Evolutionary conservation across 53 echinoderm and acorn worm genomes (phyloP), one percentile per base, ranked within the genome.

Genomic region (Zoroaster sp.): DNA sequence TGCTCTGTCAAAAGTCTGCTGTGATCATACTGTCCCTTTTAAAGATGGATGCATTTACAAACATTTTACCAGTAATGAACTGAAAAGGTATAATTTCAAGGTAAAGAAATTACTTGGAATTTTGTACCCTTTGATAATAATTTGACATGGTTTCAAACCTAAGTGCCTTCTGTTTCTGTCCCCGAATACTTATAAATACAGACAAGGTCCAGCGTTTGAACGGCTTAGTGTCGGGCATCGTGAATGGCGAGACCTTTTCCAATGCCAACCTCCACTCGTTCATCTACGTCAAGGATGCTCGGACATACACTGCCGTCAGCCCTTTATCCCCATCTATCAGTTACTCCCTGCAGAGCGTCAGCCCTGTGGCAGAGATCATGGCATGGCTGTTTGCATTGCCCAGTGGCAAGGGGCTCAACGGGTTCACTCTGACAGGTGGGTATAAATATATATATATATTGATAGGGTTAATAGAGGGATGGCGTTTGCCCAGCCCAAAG

Each of bases 321-420:
- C 97, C 93, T 40, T 42, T 95, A 13, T 77, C 94, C 1, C 75
- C 87, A 7, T 74, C 40, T 1, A 76, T 97, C 36, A 90, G 94
- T 66, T 92, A 88, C 80, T 69, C 92, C 33, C 70, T 95, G 87
- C 94, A 92, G 89, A 36, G 78, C 28, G 75, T 95, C 35, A 75
- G 88, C 13, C 95, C 97, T 2, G 71, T 92, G 30, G 93, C 90
- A 4, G 95, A 95, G 83, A 72, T 92, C 47, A 89, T 97, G 76
- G 95, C 85, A 4, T 97, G 97, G 97, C 86, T 97, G 88, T 95
- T 97, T 87, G 92, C 95, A 72, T 38, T 92, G 45, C 87, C 92
- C 11, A 87, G 88, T 44, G 87, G 86, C 78, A 95, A 97, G 78
- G 97, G 93, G 21, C 80, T 88, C 21, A 97, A 95, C 83, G 97